phyloP scores from a whole-genome alignment of 2,797 vertebrate species.

The Scomberomorus guttatus region DNA sequence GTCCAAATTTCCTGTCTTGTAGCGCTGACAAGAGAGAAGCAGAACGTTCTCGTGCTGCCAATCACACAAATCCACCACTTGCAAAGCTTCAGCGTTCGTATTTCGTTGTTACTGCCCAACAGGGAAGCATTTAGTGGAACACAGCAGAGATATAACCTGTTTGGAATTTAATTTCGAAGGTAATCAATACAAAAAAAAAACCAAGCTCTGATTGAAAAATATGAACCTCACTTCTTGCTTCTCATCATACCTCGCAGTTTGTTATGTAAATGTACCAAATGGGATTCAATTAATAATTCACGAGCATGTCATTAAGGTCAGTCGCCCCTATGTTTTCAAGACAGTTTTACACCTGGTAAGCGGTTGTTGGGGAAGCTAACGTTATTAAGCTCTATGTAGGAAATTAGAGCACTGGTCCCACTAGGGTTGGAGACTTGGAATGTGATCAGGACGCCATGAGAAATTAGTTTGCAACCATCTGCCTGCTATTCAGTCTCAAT shows the following conservation, averaged over 20 bases:
- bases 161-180: slow-evolving; percentile 38
- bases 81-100: slow-evolving; percentile 12
- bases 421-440: slow-evolving; percentile 66
- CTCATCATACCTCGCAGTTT: neutral
- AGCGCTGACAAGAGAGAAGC: slow-evolving; percentile 19
- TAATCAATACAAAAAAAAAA: slow-evolving; percentile 40
- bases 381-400: slow-evolving; percentile 55
- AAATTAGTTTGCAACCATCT: slow-evolving; percentile 76
- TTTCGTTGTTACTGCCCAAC: slow-evolving; percentile 19
- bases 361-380: slow-evolving; percentile 46
- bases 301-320: slow-evolving; percentile 57
- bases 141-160: slow-evolving; percentile 37
- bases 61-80: slow-evolving; percentile 18
- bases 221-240: neutral
- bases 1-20: slow-evolving; percentile 39
- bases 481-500: slow-evolving; percentile 62
- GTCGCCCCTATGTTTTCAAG: slow-evolving; percentile 55
- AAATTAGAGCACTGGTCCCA: slow-evolving; percentile 78
- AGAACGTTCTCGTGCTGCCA: slow-evolving; percentile 2
- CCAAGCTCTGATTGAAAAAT: slow-evolving; percentile 18
- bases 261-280: slow-evolving; percentile 63
- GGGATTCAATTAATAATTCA: slow-evolving; percentile 71
- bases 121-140: slow-evolving; percentile 36
- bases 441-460: slow-evolving; percentile 67
- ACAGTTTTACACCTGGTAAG: slow-evolving; percentile 68